Base-by-base conservation (phyloP, 2,797 vertebrate genomes). In the Sebastes nivosus region DNA sequence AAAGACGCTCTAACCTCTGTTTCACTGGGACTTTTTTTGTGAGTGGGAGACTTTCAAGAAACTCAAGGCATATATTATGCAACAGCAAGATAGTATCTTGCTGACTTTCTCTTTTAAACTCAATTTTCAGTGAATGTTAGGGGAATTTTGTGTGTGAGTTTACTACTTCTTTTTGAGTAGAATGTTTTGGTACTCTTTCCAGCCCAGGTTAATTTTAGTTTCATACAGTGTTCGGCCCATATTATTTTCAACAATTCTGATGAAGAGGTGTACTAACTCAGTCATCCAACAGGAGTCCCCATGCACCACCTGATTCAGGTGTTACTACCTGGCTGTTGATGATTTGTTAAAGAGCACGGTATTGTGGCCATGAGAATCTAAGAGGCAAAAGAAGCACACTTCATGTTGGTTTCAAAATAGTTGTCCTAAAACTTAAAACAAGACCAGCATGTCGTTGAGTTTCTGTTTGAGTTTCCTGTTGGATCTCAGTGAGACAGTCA, bases 281-380 rank as follows among this genome's bases (percentile, higher is more conserved):
- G n/a, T 42, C 50, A 10, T 72, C 86, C 90, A 83, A 38, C 52
- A 87, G 86, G 81, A 84, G 84, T 79, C 77, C 13, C 30, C 65
- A 42, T 67, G 20, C 59, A 75, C 66, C 36, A 68, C 63, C 63
- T 65, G 18, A 69, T 57, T n/a, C 50, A 85, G 72, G 70, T 80
- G 32, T 80, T 22, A 6, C 29, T 55, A 60, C 64, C 75, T 78
- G 46, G 2, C 12, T 34, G 14, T 29, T 20, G 25, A 60, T 42
- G 54, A 66, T 65, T 68, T 55, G 29, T 63, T 11, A 14, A 14
- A 34, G 32, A 42, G 10, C 20, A 3, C 57, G 18, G 2, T 24
- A 12, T 24, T 58, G 29, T n/a, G 60, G 11, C 32, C 60, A 22
- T 55, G 14, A 18, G 9, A 82, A 22, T 9, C 11, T 36, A 11